These are phyloP conservation scores for Hippocampus mohnikei DNA, from an alignment of 2,113 vertebrate genomes.

Conservation along the genomic window DNA sequence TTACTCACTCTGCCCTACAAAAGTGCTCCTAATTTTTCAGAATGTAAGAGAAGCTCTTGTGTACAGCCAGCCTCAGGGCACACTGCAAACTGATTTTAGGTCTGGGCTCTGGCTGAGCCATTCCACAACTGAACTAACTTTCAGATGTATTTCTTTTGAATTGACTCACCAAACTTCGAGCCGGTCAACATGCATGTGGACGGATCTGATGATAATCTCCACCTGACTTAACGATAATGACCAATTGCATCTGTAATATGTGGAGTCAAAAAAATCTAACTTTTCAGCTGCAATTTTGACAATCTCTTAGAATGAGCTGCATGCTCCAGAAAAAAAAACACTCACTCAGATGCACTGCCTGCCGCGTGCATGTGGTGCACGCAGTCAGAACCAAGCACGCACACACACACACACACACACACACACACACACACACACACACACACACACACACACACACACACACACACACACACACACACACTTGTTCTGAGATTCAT, in stretches of 20 bases:
- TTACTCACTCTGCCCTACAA: not conserved
- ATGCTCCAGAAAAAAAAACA: not conserved
- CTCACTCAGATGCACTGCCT: not conserved
- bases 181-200: not conserved
- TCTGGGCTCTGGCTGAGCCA: not conserved
- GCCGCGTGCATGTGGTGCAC: conserved; percentile 1
- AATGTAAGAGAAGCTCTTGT: not conserved
- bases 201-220: not conserved
- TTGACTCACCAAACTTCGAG: not conserved
- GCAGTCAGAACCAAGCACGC: conserved; percentile 10
- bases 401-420: conserved; percentile 3
- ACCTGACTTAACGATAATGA: not conserved
- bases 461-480: conserved; percentile 13
- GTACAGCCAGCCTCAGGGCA: not conserved
- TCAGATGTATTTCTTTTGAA: not conserved
- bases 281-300: not conserved
- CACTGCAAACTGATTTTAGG: not conserved
- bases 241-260: not conserved
- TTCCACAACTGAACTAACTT: not conserved
- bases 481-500: conserved; percentile 22
- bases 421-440: conserved; percentile 27
- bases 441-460: not conserved
- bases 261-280: not conserved
- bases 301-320: not conserved
- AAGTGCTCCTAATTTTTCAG: not conserved